Base-by-base conservation (phyloP, 2,797 vertebrate genomes). In the Echiichthys vipera region DNA sequence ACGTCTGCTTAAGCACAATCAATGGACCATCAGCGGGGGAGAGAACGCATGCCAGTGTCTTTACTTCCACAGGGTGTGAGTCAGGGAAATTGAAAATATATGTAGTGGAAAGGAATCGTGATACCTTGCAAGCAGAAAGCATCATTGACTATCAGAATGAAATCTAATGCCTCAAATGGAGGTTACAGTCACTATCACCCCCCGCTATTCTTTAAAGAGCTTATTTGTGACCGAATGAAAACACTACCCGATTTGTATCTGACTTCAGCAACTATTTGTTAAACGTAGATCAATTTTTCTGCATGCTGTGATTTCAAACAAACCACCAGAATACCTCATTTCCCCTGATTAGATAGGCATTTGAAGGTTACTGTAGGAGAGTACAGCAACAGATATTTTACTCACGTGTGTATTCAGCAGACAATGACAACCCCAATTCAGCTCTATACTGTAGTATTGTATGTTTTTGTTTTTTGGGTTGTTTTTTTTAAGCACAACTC, bases 1-100 rank as follows among this genome's bases (percentile, higher is more conserved):
- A 93, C 88, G 91, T 93, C 93, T 94, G 91, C 91, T 94, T 93
- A 93, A 92, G 89, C 92, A 92, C 91, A 91, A 94, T 94, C 92
- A 93, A 93, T 93, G 92, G 89, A 69, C 90, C 91, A 91, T 93
- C 92, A 91, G 85, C 89, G 53, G 89, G 85, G 86, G 77, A 88
- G 85, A 83, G 86, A 86, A 89, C 64, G 69, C 87, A 84, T 53
- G 62, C 86, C 85, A 87, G 89, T 88, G 88, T 91, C 90, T 92
- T 89, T 89, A 84, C 88, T 89, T 91, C 84, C 84, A 89, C 83
- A 63, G 86, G 73, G 84, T 80, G 84, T 81, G 81, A 89, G 88
- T 85, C 85, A 82, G 77, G 85, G 85, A 90, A 91, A 92, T 92
- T 91, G 90, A 92, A 92, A 92, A 87, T 90, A 92, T 91, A 92